phyloP scores from a whole-genome alignment of 2,113 vertebrate species.

The Cyanistes caeruleus region DNA sequence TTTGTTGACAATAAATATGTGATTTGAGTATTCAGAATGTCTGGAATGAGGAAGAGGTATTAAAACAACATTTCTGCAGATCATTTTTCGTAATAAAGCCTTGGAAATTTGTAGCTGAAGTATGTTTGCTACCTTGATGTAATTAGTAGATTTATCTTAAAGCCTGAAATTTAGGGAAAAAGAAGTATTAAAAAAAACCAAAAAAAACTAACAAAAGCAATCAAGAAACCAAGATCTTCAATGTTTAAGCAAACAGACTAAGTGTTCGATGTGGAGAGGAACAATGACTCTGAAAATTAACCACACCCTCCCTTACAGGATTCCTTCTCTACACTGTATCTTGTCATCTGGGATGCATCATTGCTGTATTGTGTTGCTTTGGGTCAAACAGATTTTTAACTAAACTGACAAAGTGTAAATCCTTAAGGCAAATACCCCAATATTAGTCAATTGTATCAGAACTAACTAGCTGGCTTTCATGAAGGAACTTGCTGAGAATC shows the following conservation, averaged over 20 bases:
- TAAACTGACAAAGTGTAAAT: neutral
- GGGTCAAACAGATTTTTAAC: neutral
- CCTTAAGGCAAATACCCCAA: neutral
- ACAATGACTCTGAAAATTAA: neutral
- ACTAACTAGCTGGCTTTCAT: neutral
- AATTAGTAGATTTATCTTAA: constrained; percentile 3
- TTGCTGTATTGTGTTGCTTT: neutral
- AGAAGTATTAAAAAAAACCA: neutral
- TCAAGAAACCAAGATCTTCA: neutral
- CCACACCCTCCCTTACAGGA: accelerated
- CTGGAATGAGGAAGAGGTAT: neutral
- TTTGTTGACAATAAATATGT: neutral
- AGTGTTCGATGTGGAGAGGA: neutral
- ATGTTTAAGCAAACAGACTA: neutral
- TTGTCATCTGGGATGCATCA: neutral
- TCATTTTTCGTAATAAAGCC: neutral
- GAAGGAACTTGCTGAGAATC: neutral
- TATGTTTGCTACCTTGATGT: neutral
- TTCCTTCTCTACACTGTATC: neutral
- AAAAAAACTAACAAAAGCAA: neutral
- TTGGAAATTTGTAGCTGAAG: neutral
- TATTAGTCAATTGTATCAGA: neutral
- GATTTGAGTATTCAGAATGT: neutral
- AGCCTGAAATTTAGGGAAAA: neutral
- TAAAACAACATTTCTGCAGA: neutral